Conservation (phyloP, 2,888 invertebrate species). For the Tricholauxania praeusta region DNA sequence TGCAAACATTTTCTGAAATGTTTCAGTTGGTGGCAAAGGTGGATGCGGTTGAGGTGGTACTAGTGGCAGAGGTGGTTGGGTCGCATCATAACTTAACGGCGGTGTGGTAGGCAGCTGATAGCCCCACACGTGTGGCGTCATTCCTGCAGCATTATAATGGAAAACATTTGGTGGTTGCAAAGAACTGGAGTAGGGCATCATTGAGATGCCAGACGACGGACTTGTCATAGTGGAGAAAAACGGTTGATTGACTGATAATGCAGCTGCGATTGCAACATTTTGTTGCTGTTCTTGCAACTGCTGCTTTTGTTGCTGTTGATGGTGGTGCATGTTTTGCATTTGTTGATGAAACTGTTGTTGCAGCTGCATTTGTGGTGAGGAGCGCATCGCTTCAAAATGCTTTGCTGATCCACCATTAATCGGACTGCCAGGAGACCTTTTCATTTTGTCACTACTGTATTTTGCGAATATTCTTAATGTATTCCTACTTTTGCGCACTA, state of each 20-base stretch:
- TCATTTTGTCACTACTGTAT: neutral
- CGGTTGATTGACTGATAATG: constrained; percentile 22
- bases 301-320: constrained; percentile 40
- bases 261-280: constrained; percentile 19
- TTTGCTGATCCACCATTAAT: constrained; percentile 30
- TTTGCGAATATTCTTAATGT: no score
- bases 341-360: constrained; percentile 41
- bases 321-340: constrained; percentile 15
- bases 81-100: constrained; percentile 14
- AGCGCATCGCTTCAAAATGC: constrained; percentile 37
- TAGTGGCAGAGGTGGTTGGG: constrained; percentile 44
- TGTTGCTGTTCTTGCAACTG: constrained; percentile 36
- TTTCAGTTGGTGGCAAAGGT: constrained; percentile 5
- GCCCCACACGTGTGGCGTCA: constrained; percentile 42
- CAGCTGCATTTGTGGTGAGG: constrained; percentile 16
- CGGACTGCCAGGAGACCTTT: constrained; percentile 17
- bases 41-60: constrained; percentile 17
- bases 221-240: constrained; percentile 10
- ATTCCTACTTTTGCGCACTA: no score
- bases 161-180: neutral
- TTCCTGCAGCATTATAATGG: constrained; percentile 25
- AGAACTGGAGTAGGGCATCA: constrained; percentile 4
- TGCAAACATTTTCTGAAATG: neutral
- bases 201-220: neutral
- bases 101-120: constrained; percentile 42